Evolutionary conservation across 2,888 invertebrate species (phyloP).

Genomic region (Melanophora roralis): DNA sequence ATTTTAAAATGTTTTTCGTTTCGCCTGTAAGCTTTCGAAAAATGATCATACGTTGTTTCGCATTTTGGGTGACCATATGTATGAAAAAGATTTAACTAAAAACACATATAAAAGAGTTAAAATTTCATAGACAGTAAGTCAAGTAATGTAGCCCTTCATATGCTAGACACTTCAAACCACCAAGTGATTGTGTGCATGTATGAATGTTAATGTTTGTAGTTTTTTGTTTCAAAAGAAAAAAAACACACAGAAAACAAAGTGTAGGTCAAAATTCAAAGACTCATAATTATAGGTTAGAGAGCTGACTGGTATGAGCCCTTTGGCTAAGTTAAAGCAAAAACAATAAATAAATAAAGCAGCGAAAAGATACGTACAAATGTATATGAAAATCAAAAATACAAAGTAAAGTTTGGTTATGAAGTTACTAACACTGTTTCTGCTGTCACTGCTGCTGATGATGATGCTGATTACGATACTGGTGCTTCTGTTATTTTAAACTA

Average conservation of each 20-base stretch:
- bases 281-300: slow-evolving; percentile 72
- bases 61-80: too few species aligned
- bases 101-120: slow-evolving; percentile 57
- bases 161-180: too few species aligned
- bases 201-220: too few species aligned
- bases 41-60: too few species aligned
- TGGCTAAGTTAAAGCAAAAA: slow-evolving; percentile 36
- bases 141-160: background rate
- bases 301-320: slow-evolving; percentile 49
- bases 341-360: background rate
- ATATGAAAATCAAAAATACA: slow-evolving; percentile 12
- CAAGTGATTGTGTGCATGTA: too few species aligned
- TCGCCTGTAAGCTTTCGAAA: too few species aligned
- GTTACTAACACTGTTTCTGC: too few species aligned
- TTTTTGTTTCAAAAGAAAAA: slow-evolving; percentile 62
- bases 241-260: slow-evolving; percentile 63
- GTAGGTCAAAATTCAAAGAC: slow-evolving; percentile 69
- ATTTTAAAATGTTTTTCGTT: too few species aligned
- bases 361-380: too few species aligned
- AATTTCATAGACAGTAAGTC: slow-evolving; percentile 1
- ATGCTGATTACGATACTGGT: slow-evolving; percentile 22
- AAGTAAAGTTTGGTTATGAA: slow-evolving; percentile 32
- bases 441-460: too few species aligned
- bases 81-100: too few species aligned
- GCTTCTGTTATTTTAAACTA: slow-evolving; percentile 41